Conservation (phyloP, 2,888 invertebrate genomes). For the Leptinotarsa haldemani region DNA sequence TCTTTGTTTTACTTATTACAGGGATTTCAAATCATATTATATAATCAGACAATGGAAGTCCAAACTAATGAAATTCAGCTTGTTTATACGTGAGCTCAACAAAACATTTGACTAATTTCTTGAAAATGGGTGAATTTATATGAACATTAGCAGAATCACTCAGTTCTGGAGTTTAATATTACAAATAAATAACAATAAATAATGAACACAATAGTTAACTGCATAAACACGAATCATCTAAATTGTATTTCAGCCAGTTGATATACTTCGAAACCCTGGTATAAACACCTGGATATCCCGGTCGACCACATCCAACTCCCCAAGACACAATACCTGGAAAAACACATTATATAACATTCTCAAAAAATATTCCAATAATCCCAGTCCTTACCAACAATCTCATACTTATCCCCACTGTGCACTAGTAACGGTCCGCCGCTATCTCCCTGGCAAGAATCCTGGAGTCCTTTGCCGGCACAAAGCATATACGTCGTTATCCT, state of each 20-base stretch:
- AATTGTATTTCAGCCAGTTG: constrained; percentile 81
- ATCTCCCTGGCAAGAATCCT: constrained; percentile 91
- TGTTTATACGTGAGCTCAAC: too few species aligned
- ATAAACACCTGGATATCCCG: constrained; percentile 81
- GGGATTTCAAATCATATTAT: too few species aligned
- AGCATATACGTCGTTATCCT: constrained; percentile 88
- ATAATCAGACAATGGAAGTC: too few species aligned
- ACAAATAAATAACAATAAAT: constrained; percentile 25
- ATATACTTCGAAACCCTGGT: constrained; percentile 77
- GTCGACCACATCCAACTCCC: constrained; percentile 84
- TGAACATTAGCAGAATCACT: too few species aligned
- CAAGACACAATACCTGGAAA: constrained; percentile 83
- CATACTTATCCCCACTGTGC: constrained; percentile 80
- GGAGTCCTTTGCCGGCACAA: constrained; percentile 83
- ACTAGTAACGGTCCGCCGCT: constrained; percentile 86
- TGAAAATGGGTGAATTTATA: too few species aligned
- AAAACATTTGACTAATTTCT: too few species aligned
- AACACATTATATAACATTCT: constrained; percentile 60
- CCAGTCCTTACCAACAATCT: constrained; percentile 77
- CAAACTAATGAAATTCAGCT: too few species aligned
- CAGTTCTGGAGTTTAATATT: background rate
- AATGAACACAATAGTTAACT: constrained; percentile 41
- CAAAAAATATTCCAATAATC: constrained; percentile 85
- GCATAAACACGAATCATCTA: constrained; percentile 81
- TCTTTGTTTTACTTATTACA: too few species aligned